Conservation (phyloP, 2,113 vertebrate genomes). For the Ranitomeya variabilis region DNA sequence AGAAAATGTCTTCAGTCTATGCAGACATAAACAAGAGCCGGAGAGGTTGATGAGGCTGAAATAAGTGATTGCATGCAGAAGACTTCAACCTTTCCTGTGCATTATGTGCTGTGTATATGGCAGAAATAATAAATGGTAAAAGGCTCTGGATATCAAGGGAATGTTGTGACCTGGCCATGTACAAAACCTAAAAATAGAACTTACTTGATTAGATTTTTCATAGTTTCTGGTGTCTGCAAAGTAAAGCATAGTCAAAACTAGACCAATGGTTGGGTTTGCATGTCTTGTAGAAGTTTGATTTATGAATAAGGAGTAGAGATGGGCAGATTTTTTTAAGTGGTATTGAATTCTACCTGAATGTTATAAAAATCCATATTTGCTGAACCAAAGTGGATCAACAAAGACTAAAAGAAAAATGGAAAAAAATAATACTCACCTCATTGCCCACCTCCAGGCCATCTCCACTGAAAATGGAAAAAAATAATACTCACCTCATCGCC, state of each 20-base stretch:
- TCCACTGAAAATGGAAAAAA: no score
- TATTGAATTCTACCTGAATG: no score
- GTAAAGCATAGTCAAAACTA: background rate
- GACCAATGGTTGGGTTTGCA: background rate
- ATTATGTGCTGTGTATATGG: conserved; percentile 25
- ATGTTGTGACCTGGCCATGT: conserved; percentile 32
- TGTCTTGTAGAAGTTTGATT: background rate
- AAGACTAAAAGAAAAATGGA: no score
- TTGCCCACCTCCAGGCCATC: no score
- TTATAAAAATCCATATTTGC: no score
- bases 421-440: no score
- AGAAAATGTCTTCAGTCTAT: background rate
- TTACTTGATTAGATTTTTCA: conserved; percentile 1
- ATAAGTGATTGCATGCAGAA: conserved; percentile 34
- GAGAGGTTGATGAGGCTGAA: background rate
- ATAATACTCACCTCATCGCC: no score
- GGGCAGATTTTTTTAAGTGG: no score
- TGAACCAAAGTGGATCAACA: no score
- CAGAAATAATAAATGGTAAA: conserved; percentile 41
- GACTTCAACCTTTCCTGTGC: conserved; percentile 12
- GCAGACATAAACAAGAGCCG: conserved; percentile 40
- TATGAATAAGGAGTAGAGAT: background rate
- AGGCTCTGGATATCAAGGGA: background rate
- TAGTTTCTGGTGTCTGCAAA: background rate
- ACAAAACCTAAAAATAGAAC: conserved; percentile 16